Evolutionary conservation across 2,797 vertebrate genomes (phyloP), one percentile per base, ranked within the genome.

Genomic region (Parauchenoglanis ngamensis): DNA sequence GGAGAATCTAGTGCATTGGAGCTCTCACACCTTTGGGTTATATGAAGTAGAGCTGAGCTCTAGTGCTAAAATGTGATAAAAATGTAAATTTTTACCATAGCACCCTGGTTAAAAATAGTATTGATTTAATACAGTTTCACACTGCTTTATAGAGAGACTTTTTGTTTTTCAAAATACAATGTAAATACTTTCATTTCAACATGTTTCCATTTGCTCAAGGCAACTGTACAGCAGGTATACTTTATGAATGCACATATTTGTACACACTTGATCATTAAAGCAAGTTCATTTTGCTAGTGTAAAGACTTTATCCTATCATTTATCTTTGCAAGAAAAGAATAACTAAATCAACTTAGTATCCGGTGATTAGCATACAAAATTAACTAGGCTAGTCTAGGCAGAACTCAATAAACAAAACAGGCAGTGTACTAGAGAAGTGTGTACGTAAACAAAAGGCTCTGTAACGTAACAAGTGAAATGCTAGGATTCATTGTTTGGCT

Each of bases 51-150:
- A 44, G 21, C 35, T 81, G 78, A 81, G 78, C 21, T 81, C 56
- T 21, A 44, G 31, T 15, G 19, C 21, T 40, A 40, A 23, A 44
- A 59, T 80, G 61, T 8, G 8, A 57, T 57, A 57, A 78, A 78
- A 57, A 31, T 79, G 57, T 80, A 80, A 81, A 63, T 61, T 7
- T 40, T 23, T 25, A 81, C 35, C 21, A 81, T 2, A 59, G 54
- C 23, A 40, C 12, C 61, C 44, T 61, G 1, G 78, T 46, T 81
- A 81, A 81, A 80, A 44, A 80, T 63, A 61, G 56, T 63, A 81
- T 46, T 44, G 11, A 81, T 44, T 61, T n/a, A 81, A 81, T 61
- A 57, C 17, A 81, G 4, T 81, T 81, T 44, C 57, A 44, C 23
- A 46, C 56, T 44, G 11, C 57, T 81, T 46, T 46, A n/a, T 52